These are phyloP conservation scores for Trichopria drosophilae DNA, from an alignment of 2,888 invertebrate genomes.

Conservation along the genomic window DNA sequence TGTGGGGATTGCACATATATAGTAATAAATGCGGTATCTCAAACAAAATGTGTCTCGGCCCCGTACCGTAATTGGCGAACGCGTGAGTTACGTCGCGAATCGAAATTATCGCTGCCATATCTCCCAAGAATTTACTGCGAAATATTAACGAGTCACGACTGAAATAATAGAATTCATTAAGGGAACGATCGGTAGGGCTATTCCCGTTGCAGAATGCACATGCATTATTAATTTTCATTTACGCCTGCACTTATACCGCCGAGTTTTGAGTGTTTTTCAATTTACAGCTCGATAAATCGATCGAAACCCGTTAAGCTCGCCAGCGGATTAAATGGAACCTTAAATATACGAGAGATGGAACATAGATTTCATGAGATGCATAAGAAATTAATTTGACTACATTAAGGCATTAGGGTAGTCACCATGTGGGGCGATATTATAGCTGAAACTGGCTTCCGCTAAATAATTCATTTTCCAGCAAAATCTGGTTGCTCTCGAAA, in stretches of 20 bases:
- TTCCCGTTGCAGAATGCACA: background rate
- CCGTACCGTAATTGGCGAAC: conserved; percentile 22
- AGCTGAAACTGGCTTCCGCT: too few relatives aligned
- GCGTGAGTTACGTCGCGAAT: conserved; percentile 24
- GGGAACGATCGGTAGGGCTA: background rate
- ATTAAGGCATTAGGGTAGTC: too few relatives aligned
- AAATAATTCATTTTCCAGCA: too few relatives aligned
- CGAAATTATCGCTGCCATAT: conserved; percentile 11
- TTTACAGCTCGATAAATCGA: conserved; percentile 26
- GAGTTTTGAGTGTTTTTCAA: conserved; percentile 20
- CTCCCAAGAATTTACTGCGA: background rate
- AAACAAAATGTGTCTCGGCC: conserved; percentile 3
- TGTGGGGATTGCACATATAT: too few relatives aligned
- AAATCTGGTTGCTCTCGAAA: too few relatives aligned
- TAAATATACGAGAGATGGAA: too few relatives aligned
- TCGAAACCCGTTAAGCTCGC: conserved; percentile 15
- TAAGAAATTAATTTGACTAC: too few relatives aligned
- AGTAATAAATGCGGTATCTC: too few relatives aligned
- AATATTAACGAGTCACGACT: conserved; percentile 20
- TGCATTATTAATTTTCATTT: conserved; percentile 23
- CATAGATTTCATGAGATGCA: too few relatives aligned
- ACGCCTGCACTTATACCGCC: too few relatives aligned
- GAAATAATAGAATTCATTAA: conserved; percentile 30
- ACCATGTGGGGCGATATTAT: too few relatives aligned
- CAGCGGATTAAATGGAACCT: too few relatives aligned